phyloP scores from a whole-genome alignment of 2,797 vertebrate genomes.

The Diplodus puntazzo region DNA sequence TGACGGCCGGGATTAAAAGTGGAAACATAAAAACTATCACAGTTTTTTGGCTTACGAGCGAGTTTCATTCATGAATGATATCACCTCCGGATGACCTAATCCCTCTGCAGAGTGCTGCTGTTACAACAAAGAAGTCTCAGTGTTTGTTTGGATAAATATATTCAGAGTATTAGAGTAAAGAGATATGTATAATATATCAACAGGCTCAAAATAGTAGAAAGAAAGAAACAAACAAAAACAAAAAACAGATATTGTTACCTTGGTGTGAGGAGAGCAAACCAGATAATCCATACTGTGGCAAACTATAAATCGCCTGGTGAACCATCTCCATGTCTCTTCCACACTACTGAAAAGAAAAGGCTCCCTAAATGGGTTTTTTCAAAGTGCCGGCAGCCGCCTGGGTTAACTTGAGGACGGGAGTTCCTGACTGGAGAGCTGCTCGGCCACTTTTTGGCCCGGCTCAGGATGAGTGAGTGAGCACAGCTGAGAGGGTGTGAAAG shows the following conservation, averaged over 20 bases:
- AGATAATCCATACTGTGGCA: conserved; percentile 78
- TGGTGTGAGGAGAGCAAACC: conserved; percentile 75
- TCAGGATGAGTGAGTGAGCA: conserved; percentile 85
- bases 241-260: conserved; percentile 80
- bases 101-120: conserved; percentile 48
- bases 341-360: conserved; percentile 51
- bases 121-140: conserved; percentile 43
- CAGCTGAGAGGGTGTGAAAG: conserved; percentile 86
- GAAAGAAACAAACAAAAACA: conserved; percentile 5
- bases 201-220: conserved; percentile 10
- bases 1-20: conserved; percentile 18
- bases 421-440: conserved; percentile 72
- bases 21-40: not conserved
- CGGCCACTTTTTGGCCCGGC: conserved; percentile 80
- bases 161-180: not conserved
- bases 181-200: conserved; percentile 14
- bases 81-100: conserved; percentile 50
- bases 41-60: not conserved
- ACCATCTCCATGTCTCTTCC: conserved; percentile 81
- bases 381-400: conserved; percentile 50
- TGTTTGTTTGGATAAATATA: conserved; percentile 9
- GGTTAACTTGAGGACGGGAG: conserved; percentile 71
- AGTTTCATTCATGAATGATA: conserved; percentile 43
- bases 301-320: conserved; percentile 65
- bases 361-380: conserved; percentile 38